Evolutionary conservation across 2,888 invertebrate genomes (phyloP), one percentile per base, ranked within the genome.

Genomic region (Drosophila ustulata): DNA sequence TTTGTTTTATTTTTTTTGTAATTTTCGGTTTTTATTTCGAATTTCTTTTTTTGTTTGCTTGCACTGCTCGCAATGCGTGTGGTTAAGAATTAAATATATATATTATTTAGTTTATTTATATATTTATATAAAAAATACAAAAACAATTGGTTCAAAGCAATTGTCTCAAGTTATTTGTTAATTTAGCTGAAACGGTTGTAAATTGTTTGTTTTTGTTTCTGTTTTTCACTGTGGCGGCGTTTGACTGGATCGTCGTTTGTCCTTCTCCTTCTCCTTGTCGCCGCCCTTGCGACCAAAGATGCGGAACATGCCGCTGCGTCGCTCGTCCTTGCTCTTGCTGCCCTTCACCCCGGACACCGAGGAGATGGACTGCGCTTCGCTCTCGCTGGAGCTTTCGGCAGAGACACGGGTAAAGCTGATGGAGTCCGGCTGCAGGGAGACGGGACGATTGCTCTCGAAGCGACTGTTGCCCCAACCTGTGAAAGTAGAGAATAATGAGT

Each of bases 321-420:
- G 91, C 57, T 92, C 91, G 53, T 92, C 92, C 76, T 92, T 91
- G 75, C 88, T 91, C 74, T 90, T 91, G 49, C 91, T 92, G 66
- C 92, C 92, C 66, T 91, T 91, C 52, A 91, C 80, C 1, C 91
- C 91, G 52, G 92, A 92, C 39, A 92, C 83, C 7, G 92, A 92
- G 62, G 92, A 92, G 68, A 92, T 91, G 23, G 92, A 92, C 80
- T 92, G 92, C 39, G 93, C 92, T 78, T 93, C 93, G 73, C 92
- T 92, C 78, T 93, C 93, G 80, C 93, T 93, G 50, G 92, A 92
- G 72, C 93, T 93, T 73, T 93, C 93, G 28, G 93, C 92, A 1
- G 91, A 91, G 2, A 89, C 90, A 18, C 92, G 90, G 37, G 91
- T 88, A 43, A 91, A 84, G 59, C 90, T 90, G 9, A 92, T 87